Base-by-base conservation (phyloP, 1,140 invertebrate species). In the Zaprionus ghesquierei region DNA sequence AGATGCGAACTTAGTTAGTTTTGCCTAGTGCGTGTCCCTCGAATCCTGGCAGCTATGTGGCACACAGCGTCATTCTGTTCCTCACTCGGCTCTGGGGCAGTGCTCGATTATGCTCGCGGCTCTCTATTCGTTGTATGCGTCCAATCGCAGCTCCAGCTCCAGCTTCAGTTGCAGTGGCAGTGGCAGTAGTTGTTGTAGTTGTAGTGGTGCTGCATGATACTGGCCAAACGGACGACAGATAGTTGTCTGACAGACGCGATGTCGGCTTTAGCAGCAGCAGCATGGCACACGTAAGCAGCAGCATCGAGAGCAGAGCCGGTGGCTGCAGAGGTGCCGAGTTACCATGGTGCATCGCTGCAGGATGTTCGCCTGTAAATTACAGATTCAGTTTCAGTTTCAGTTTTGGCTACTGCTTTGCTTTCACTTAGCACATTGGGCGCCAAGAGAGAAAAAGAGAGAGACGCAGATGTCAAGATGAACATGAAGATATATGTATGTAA, bases 301-400 rank as follows among this genome's bases (percentile, higher is more conserved):
- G 54, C 38, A 91, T 49, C 15, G 89, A 53, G 10, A 91, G 44
- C 13, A 91, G 69, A 20, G 81, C 80, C 59, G 91, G 82, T 33
- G 91, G 89, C 38, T 91, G 77, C 18, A 86, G 63, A 49, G 77
- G 82, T 70, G 91, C 74, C 10, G 92, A 81, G 65, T 79, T 77
- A 9, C 96, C 95, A 73, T 96, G 95, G 92, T 97, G 95, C 96
- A 96, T 96, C 20, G 96, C 96, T 54, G 96, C 96, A 90, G 96
- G 96, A 93, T 96, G 95, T 92, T 96, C 96, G 76, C 96, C 96
- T 96, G 93, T 4, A 74, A 69, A 62, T 33, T 12, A 56, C 6
- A 8, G 59, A 46, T 13, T 35, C 15, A 23, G 15, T 55, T 13
- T 38, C 27, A 41, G 35, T 33, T 33, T 33, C 33, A n/a, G 33